Percentiles rank a stretch among this genome's conserved stretches.
Conservation (phyloP, 2,797 vertebrate genomes). For the Anabacerthia variegaticeps region DNA sequence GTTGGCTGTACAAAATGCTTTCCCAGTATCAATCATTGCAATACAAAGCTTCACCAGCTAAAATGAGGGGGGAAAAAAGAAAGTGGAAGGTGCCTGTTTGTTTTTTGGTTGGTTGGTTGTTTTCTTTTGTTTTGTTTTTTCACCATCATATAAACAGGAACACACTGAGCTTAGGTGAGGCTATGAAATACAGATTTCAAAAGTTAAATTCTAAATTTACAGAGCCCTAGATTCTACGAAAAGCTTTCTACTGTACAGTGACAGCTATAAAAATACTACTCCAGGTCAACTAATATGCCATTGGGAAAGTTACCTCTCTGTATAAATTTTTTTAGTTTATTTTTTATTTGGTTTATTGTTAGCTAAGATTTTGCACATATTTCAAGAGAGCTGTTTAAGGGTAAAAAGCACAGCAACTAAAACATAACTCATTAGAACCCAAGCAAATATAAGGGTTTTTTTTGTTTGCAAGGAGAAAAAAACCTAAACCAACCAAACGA, state of each 20-base stretch:
- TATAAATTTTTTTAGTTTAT: background rate
- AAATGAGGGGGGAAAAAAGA: background rate
- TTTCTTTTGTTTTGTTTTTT: background rate
- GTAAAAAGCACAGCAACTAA: background rate
- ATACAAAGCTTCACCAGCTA: constrained; percentile 97
- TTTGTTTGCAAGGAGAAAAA: background rate
- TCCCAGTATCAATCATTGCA: constrained; percentile 96
- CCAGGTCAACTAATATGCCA: background rate
- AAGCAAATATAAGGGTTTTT: background rate
- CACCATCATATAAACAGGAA: background rate
- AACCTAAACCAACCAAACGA: background rate
- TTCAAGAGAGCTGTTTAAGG: background rate
- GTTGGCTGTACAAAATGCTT: constrained; percentile 94
- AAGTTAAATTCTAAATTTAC: background rate
- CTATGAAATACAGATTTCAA: background rate
- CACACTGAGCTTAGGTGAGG: background rate
- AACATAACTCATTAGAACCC: background rate
- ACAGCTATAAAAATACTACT: background rate
- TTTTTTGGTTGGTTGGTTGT: too few species aligned
- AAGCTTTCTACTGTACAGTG: background rate
- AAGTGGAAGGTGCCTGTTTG: background rate
- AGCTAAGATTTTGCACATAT: background rate
- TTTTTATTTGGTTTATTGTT: background rate
- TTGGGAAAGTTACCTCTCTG: background rate
- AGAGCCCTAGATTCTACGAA: background rate